Conservation (phyloP, 2,888 invertebrate genomes). For the Taenaris catops region DNA sequence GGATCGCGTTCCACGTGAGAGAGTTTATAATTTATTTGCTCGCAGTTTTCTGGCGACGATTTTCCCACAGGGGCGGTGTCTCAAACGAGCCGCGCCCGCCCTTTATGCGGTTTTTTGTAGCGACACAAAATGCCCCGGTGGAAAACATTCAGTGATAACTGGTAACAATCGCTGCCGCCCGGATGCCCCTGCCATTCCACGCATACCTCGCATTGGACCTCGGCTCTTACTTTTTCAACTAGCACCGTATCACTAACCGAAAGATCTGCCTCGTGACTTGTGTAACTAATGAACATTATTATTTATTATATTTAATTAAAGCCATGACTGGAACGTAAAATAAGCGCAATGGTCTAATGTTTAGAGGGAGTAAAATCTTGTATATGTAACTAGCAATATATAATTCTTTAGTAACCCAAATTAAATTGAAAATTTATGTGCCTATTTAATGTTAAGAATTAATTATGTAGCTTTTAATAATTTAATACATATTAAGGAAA, state of each 20-base stretch:
- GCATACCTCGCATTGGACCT: slow-evolving; percentile 65
- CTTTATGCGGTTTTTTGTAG: slow-evolving; percentile 78
- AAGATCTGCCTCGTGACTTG: slow-evolving; percentile 38
- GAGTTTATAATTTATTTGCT: slow-evolving; percentile 77
- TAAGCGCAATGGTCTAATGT: no score
- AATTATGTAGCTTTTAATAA: no score
- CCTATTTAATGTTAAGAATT: no score
- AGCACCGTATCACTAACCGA: slow-evolving; percentile 46
- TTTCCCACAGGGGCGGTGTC: slow-evolving; percentile 77
- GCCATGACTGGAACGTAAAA: slow-evolving; percentile 6
- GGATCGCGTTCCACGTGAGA: slow-evolving; percentile 63
- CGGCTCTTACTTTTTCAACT: slow-evolving; percentile 71
- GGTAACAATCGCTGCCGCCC: slow-evolving; percentile 78
- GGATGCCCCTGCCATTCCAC: slow-evolving; percentile 75
- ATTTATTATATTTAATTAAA: slow-evolving; percentile 31
- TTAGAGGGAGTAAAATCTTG: no score
- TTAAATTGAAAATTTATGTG: no score
- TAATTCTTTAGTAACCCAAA: no score
- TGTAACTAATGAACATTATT: slow-evolving; percentile 31
- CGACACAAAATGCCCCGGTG: slow-evolving; percentile 73
- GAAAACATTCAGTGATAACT: slow-evolving; percentile 80
- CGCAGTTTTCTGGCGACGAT: slow-evolving; percentile 77
- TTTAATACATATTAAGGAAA: no score
- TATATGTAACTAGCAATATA: no score
- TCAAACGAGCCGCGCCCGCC: slow-evolving; percentile 76